Base-by-base conservation (phyloP, 2,888 invertebrate genomes). In the Lamellibrachia columna region DNA sequence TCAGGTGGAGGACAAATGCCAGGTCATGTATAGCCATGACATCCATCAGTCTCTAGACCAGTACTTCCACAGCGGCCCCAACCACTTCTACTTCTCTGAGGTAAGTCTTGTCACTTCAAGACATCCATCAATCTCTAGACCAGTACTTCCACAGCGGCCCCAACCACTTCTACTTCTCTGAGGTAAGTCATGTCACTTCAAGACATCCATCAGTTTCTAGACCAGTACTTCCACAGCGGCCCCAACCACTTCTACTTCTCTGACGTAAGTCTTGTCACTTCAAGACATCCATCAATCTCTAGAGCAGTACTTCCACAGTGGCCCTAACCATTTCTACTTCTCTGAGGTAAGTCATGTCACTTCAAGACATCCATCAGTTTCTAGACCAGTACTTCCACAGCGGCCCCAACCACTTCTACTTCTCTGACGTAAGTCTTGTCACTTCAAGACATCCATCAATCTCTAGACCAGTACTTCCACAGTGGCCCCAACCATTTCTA, bases 51-150 rank as follows among this genome's bases (percentile, higher is more conserved):
- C 94, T 22, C 92, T 94, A 90, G 97, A 97, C 11, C 97, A 97
- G 75, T 98, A 98, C 98, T 97, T 97, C 40, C 96, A 97, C 40
- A 96, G 95, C 92, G 98, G 98, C 22, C 98, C 98, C 0, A 97
- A 97, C 95, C 96, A 98, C 93, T 98, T 98, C 96, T 98, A 98
- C 96, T 98, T 98, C 95, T 97, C 97, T 52, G 96, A 96, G 95
- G 96, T 96, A 75, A 75, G 75, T 22, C 75, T 0, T 75, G 75
- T 75, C 75, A 75, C 22, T 75, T 40, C 22, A n/a, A 3, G 75
- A 75, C 75, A 75, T 75, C 75, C 15, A 6, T 75, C 75, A 22
- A 0, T 58, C 15, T 15, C 15, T 58, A 40, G 40, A 40, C 40
- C 40, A 40, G 58, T 58, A 58, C 58, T 11, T 58, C 15, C 58